These are phyloP conservation scores for Hyperoplus lanceolatus DNA, from an alignment of 2,797 vertebrate species.

Conservation along the genomic window DNA sequence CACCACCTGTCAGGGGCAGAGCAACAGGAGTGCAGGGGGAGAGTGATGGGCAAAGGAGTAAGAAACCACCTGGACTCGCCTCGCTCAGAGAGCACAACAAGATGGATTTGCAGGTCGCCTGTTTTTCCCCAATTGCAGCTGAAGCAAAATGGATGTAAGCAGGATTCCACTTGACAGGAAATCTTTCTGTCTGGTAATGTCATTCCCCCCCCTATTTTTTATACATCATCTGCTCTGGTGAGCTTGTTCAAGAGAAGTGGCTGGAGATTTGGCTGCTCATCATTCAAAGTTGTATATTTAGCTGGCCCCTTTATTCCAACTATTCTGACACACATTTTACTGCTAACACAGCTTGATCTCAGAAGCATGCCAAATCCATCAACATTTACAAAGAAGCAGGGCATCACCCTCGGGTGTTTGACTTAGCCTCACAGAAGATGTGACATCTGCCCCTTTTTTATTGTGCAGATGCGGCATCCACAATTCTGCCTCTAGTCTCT, in stretches of 20 bases:
- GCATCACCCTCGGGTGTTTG: constrained; percentile 39
- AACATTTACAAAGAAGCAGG: constrained; percentile 41
- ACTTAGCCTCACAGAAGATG: constrained; percentile 48
- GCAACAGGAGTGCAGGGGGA: constrained; percentile 60
- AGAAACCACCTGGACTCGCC: constrained; percentile 77
- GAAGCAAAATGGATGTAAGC: constrained; percentile 73
- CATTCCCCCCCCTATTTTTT: constrained; percentile 22
- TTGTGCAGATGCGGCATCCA: constrained; percentile 67
- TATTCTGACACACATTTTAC: constrained; percentile 11
- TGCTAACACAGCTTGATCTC: constrained; percentile 31
- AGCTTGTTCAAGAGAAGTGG: constrained; percentile 4
- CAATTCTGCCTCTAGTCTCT: constrained; percentile 56
- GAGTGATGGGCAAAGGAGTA: constrained; percentile 60
- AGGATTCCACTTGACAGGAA: constrained; percentile 73
- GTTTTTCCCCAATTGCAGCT: constrained; percentile 62
- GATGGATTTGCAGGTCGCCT: constrained; percentile 70
- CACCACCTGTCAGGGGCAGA: constrained; percentile 67
- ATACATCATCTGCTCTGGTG: constrained; percentile 25
- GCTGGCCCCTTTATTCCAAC: background rate
- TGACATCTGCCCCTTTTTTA: constrained; percentile 71
- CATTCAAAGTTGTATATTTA: constrained; percentile 45
- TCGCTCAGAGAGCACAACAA: constrained; percentile 64
- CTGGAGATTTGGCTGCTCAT: constrained; percentile 21
- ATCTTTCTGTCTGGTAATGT: constrained; percentile 68
- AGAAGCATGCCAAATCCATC: constrained; percentile 34